phyloP scores from a whole-genome alignment of 2,113 vertebrate genomes.

The Papio anubis region DNA sequence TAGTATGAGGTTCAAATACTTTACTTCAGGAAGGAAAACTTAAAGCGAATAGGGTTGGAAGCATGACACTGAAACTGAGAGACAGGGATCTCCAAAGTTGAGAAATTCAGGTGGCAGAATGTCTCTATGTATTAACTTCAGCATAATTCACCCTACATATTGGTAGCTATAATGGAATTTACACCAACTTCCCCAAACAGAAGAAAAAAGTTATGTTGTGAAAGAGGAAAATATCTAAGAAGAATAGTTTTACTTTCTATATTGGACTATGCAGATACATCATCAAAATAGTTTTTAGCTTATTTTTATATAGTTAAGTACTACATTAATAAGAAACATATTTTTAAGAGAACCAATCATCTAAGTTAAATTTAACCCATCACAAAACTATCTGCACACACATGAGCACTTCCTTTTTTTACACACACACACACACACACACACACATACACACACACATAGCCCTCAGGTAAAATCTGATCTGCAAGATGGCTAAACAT shows the following conservation, averaged over 20 bases:
- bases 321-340: not conserved
- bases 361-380: not conserved
- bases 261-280: not conserved
- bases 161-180: not conserved
- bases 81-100: slow-evolving; percentile 72
- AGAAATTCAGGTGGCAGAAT: slow-evolving; percentile 81
- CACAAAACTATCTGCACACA: not conserved
- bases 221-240: not conserved
- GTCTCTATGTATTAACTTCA: slow-evolving; percentile 75
- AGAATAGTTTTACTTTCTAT: not conserved
- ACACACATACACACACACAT: not conserved
- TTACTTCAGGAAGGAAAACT: slow-evolving; percentile 1
- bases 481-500: not conserved
- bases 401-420: not conserved
- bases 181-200: not conserved
- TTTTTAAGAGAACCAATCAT: not conserved
- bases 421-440: not conserved
- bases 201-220: not conserved
- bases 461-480: not conserved
- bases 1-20: not conserved
- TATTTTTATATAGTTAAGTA: not conserved
- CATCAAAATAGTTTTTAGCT: not conserved
- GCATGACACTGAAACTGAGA: slow-evolving; percentile 73
- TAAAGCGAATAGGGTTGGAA: slow-evolving; percentile 21
- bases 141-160: slow-evolving; percentile 40